phyloP scores from a whole-genome alignment of 2,113 vertebrate genomes.

The Meriones unguiculatus region DNA sequence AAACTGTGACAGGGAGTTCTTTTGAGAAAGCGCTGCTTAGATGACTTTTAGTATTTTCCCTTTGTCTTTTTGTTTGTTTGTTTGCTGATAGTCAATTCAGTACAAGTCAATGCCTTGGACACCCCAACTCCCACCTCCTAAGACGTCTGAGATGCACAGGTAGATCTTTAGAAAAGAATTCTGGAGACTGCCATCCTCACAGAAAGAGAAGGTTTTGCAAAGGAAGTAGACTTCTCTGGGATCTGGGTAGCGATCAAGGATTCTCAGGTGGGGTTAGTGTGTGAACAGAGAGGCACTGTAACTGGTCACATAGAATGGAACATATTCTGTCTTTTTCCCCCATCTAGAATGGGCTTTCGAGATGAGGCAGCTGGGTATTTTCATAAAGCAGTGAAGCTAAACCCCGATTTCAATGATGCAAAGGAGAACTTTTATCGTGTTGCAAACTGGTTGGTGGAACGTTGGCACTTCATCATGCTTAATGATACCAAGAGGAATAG shows the following conservation, averaged over 20 bases:
- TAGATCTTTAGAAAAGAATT: background rate
- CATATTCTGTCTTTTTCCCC: background rate
- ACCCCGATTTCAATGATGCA: slow-evolving; percentile 94
- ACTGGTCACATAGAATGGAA: background rate
- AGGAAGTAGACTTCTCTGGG: background rate
- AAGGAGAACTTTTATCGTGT: slow-evolving; percentile 98
- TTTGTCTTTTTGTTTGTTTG: background rate
- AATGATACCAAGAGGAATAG: slow-evolving; percentile 94
- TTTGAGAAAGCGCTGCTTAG: background rate
- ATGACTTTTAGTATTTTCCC: background rate
- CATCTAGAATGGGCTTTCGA: slow-evolving; percentile 95
- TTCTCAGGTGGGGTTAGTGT: background rate
- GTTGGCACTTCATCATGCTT: slow-evolving; percentile 99
- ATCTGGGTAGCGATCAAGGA: background rate
- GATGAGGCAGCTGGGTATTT: slow-evolving; percentile 99
- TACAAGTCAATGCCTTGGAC: background rate
- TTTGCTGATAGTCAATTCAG: background rate
- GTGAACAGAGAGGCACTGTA: background rate
- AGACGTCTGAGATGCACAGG: background rate
- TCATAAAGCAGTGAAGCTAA: slow-evolving; percentile 96
- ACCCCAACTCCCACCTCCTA: background rate
- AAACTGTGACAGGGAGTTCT: background rate
- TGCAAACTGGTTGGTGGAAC: slow-evolving; percentile 98
- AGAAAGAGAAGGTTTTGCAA: background rate
- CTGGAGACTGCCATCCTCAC: background rate